Conservation (phyloP, 2,888 invertebrate species). For the Pyralis farinalis region DNA sequence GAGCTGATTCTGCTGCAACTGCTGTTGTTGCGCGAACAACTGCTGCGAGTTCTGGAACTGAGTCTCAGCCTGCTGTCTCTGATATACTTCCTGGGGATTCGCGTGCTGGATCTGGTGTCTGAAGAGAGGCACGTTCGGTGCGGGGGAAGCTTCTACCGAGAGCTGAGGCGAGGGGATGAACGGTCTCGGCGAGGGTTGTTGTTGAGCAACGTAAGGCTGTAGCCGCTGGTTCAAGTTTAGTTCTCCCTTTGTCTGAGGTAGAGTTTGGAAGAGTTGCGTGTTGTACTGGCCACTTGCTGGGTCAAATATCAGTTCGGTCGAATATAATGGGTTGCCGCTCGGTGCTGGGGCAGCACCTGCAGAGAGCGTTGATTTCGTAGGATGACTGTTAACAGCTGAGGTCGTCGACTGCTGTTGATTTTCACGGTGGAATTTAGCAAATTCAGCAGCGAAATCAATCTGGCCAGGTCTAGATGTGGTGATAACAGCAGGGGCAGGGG, state of each 20-base stretch:
- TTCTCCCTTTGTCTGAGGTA: slow-evolving; percentile 87
- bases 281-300: slow-evolving; percentile 89
- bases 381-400: slow-evolving; percentile 47
- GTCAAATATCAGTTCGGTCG: slow-evolving; percentile 89
- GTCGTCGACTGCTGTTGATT: slow-evolving; percentile 82
- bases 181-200: slow-evolving; percentile 76
- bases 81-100: slow-evolving; percentile 75
- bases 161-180: slow-evolving; percentile 82
- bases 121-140: slow-evolving; percentile 68
- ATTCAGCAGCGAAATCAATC: slow-evolving; percentile 87
- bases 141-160: slow-evolving; percentile 55
- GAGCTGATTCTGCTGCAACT: slow-evolving; percentile 84
- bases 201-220: slow-evolving; percentile 86
- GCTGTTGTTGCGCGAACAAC: slow-evolving; percentile 84
- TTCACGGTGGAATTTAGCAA: slow-evolving; percentile 86
- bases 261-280: slow-evolving; percentile 87
- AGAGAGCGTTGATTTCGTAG: slow-evolving; percentile 53
- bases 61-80: slow-evolving; percentile 82
- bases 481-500: slow-evolving; percentile 48
- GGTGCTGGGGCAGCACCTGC: slow-evolving; percentile 54
- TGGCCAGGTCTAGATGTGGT: slow-evolving; percentile 55
- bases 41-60: slow-evolving; percentile 84
- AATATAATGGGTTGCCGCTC: slow-evolving; percentile 85
- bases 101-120: slow-evolving; percentile 61
- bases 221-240: slow-evolving; percentile 87